Evolutionary conservation across 1,140 invertebrate genomes (phyloP).

Genomic region (Subanguina moxae): DNA sequence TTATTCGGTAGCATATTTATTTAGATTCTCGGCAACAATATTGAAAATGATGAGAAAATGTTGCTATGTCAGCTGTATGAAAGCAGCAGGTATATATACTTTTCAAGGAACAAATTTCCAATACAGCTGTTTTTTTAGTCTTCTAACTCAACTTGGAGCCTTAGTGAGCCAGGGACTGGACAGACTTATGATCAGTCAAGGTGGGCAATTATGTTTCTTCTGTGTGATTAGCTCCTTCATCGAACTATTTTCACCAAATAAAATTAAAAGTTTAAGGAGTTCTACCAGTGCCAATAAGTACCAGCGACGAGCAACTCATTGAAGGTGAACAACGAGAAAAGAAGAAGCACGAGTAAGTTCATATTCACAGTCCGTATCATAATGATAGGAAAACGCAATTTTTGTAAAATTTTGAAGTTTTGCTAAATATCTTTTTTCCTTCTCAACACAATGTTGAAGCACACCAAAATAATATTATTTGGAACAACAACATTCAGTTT

Average conservation of each 20-base stretch:
- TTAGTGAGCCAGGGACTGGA: slow-evolving; percentile 55
- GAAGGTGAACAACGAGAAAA: slow-evolving; percentile 34
- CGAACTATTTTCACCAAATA: no score
- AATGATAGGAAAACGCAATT: no score
- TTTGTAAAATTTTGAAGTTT: no score
- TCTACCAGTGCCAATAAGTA: neutral
- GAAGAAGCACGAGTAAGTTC: slow-evolving; percentile 39
- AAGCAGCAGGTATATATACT: slow-evolving; percentile 19
- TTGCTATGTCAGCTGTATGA: slow-evolving; percentile 55
- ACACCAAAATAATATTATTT: no score
- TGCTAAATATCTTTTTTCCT: no score
- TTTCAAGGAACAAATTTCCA: no score
- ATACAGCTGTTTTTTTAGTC: neutral
- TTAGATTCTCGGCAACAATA: slow-evolving; percentile 32
- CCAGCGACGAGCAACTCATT: neutral
- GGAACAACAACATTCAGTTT: no score
- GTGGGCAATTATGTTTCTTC: slow-evolving; percentile 24
- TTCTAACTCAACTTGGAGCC: slow-evolving; percentile 51
- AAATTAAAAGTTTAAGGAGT: neutral
- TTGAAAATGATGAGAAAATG: slow-evolving; percentile 41
- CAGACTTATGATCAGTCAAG: slow-evolving; percentile 48
- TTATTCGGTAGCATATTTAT: no score
- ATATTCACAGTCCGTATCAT: slow-evolving; percentile 6
- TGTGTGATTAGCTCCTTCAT: neutral
- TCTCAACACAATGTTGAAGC: no score